phyloP scores from a whole-genome alignment of 2,113 vertebrate genomes.

The Coptodon rendalli region DNA sequence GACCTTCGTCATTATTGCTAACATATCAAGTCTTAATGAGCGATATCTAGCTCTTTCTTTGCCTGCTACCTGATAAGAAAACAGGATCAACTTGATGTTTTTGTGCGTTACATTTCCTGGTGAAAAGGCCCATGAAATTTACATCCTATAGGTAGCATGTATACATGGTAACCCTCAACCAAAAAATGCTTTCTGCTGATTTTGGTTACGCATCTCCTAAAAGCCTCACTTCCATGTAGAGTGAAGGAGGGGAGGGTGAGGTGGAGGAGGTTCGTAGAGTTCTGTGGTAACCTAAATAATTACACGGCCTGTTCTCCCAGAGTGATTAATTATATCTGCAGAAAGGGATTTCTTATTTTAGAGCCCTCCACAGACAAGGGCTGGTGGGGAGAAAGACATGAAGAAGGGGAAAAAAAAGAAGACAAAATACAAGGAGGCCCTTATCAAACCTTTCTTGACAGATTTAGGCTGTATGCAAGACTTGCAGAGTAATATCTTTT shows the following conservation, averaged over 20 bases:
- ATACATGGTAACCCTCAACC: background rate
- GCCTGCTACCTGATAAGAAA: background rate
- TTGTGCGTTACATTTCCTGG: background rate
- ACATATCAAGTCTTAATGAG: background rate
- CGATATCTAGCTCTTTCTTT: background rate
- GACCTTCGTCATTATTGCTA: background rate
- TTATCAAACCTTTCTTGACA: conserved; percentile 72
- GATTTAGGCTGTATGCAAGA: conserved; percentile 68
- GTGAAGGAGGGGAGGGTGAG: background rate
- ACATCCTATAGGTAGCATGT: background rate
- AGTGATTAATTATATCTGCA: conserved; percentile 81
- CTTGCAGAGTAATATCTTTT: conserved; percentile 55
- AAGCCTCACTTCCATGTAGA: conserved; percentile 15
- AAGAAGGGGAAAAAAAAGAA: background rate
- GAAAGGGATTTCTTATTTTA: conserved; percentile 78
- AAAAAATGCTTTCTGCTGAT: background rate
- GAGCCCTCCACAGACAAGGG: conserved; percentile 67
- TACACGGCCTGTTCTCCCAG: conserved; percentile 76
- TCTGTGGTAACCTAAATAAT: conserved; percentile 79
- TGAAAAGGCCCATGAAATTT: background rate
- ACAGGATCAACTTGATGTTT: background rate
- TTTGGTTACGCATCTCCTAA: conserved; percentile 11
- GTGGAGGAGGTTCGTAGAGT: conserved; percentile 36
- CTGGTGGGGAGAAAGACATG: conserved; percentile 49
- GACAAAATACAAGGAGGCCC: conserved; percentile 65